Conservation (phyloP, 2,888 invertebrate genomes). For the Atherix ibis region DNA sequence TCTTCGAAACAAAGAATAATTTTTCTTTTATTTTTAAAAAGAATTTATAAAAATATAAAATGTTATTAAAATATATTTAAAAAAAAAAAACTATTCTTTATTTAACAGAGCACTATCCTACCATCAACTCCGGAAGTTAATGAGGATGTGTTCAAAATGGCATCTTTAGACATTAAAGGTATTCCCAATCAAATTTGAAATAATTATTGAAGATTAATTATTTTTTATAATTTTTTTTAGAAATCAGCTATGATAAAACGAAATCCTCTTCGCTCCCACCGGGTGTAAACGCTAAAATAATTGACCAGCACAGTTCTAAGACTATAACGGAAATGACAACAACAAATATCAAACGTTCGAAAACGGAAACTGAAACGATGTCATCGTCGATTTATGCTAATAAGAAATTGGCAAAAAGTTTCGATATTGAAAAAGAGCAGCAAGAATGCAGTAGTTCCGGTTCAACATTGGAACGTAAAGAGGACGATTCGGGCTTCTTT, state of each 20-base stretch:
- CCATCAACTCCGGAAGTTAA: conserved; percentile 63
- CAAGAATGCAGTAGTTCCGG: conserved; percentile 1
- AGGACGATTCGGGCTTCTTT: conserved; percentile 43
- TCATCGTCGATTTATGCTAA: conserved; percentile 6
- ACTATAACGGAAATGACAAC: conserved; percentile 7
- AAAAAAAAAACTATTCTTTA: no score
- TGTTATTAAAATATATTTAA: no score
- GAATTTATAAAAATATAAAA: no score
- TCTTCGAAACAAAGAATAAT: no score
- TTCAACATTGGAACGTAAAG: conserved; percentile 12
- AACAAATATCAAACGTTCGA: conserved; percentile 11
- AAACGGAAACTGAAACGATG: conserved; percentile 10
- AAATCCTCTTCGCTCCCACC: conserved; percentile 30
- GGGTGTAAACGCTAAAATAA: conserved; percentile 20
- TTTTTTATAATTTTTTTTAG: conserved; percentile 8
- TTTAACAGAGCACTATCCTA: conserved; percentile 39
- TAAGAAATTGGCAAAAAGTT: conserved; percentile 5
- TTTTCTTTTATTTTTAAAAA: no score
- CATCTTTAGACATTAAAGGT: conserved; percentile 41
- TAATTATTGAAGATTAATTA: no score
- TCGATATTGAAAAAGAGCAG: conserved; percentile 6
- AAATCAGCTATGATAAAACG: conserved; percentile 13
- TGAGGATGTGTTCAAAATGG: conserved; percentile 51
- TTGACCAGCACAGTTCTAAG: conserved; percentile 17
- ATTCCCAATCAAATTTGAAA: background rate